Base-by-base conservation (phyloP, 2,888 invertebrate species). In the Coremacera marginata region DNA sequence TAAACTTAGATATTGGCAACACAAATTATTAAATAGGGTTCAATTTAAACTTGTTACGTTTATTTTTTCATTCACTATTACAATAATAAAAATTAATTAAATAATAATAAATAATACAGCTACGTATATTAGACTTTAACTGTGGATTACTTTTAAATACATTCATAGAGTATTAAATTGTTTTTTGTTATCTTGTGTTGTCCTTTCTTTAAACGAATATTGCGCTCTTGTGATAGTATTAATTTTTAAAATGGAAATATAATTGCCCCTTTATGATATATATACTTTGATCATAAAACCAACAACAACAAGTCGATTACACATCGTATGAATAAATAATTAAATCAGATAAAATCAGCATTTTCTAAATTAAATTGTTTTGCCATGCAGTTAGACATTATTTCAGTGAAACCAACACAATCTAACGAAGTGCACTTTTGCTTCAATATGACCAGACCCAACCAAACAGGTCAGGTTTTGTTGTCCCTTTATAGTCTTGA, bases 361-460 rank as follows among this genome's bases (percentile, higher is more conserved):
- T 84, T 87, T 86, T 85, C 86, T 86, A 87, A 86, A 87, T 86
- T 87, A 87, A 87, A 86, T 86, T 87, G 85, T 86, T 85, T 83
- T 83, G n/a, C 84, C 83, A 83, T 83, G 84, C 82, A 83, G 81
- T 60, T 19, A 14, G 51, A 49, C 25, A 27, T 65, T 37, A 65
- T 34, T 9, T 19, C 31, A 34, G 34, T 27, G 68, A n/a, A 25
- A 27, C 51, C 27, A 49, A n/a, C 49, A 49, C 25, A 8, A 68
- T 8, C 22, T 25, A 37, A n/a, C 22, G 68, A 27, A 68, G 14
- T 68, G 68, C 49, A 68, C 51, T 51, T 27, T 25, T 51, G n/a
- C 37, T 65, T 14, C n/a, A 27, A 19, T 31, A 49, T 51, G 44
- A 52, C 51, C 70, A 70, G 44, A 70, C 52, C 57, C 11, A 19